phyloP scores from a whole-genome alignment of 2,888 invertebrate species.

The Psylliodes chrysocephalus region DNA sequence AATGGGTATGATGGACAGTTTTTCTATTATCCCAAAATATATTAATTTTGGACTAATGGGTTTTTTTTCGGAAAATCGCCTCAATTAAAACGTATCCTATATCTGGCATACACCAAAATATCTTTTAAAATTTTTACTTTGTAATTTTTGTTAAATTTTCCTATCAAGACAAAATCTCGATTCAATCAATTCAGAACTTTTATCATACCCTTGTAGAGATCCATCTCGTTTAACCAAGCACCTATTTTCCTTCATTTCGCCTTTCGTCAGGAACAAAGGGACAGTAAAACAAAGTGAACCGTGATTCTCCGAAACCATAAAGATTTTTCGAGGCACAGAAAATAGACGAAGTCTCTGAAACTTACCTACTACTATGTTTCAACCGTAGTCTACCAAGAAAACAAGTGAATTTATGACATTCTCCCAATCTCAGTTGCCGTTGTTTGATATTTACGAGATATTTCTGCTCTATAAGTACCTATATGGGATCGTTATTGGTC shows the following conservation, averaged over 20 bases:
- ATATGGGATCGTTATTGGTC: constrained; percentile 13
- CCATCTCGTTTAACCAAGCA: constrained; percentile 1
- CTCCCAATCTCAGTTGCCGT: constrained; percentile 19
- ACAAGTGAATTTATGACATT: constrained; percentile 34
- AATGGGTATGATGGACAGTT: no score
- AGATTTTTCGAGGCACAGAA: constrained; percentile 23
- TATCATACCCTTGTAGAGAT: background rate
- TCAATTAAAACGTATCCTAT: no score
- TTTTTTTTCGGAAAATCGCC: no score
- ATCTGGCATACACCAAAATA: no score
- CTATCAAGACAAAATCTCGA: background rate
- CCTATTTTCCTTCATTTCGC: constrained; percentile 6
- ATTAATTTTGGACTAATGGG: no score
- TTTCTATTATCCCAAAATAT: no score
- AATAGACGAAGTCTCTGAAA: constrained; percentile 14
- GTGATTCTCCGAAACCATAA: constrained; percentile 17
- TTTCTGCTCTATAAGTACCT: constrained; percentile 24
- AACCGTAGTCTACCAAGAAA: constrained; percentile 16
- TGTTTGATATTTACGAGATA: constrained; percentile 30
- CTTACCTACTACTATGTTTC: constrained; percentile 15
- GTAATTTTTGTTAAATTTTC: background rate
- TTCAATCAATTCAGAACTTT: background rate
- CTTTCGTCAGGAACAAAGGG: constrained; percentile 9
- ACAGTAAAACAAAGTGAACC: constrained; percentile 16
- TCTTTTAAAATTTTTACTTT: background rate